A percentile compares a stretch with the other conserved stretches of the same genome.
phyloP scores from a whole-genome alignment of 1,140 invertebrate species.

The Aphelenchoides avenae region DNA sequence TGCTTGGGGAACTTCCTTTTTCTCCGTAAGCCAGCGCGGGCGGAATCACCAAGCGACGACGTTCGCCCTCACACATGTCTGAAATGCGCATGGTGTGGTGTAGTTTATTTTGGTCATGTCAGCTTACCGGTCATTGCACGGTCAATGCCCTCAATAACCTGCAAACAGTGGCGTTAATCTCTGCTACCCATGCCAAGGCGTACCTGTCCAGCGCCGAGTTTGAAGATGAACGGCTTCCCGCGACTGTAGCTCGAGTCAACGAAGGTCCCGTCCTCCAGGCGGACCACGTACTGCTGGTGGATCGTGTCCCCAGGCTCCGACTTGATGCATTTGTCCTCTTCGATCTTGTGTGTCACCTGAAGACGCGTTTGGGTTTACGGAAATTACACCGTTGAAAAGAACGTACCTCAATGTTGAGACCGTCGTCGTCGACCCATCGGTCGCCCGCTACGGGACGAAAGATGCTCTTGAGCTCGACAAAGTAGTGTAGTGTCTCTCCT shows the following conservation, averaged over 20 bases:
- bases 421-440: slow-evolving; percentile 56
- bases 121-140: slow-evolving; percentile 53
- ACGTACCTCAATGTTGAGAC: slow-evolving; percentile 48
- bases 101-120: neutral
- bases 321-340: slow-evolving; percentile 20
- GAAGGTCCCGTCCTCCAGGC: slow-evolving; percentile 62
- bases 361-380: neutral
- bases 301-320: slow-evolving; percentile 47
- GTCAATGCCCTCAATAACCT: slow-evolving; percentile 58
- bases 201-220: slow-evolving; percentile 63
- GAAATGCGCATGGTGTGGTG: slow-evolving; percentile 6
- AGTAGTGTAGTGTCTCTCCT: slow-evolving; percentile 30
- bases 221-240: slow-evolving; percentile 63
- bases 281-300: slow-evolving; percentile 53
- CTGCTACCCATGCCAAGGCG: too few relatives aligned
- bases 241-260: slow-evolving; percentile 63
- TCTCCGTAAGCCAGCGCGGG: slow-evolving; percentile 63
- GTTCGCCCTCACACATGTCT: slow-evolving; percentile 65
- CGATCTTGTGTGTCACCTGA: slow-evolving; percentile 40
- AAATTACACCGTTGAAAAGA: neutral
- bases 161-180: neutral
- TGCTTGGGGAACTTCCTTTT: slow-evolving; percentile 61
- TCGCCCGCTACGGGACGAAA: slow-evolving; percentile 56
- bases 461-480: slow-evolving; percentile 55
- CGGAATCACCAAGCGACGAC: slow-evolving; percentile 63